phyloP scores from a whole-genome alignment of 2,113 vertebrate species.

The Corythoichthys haematopterus region DNA sequence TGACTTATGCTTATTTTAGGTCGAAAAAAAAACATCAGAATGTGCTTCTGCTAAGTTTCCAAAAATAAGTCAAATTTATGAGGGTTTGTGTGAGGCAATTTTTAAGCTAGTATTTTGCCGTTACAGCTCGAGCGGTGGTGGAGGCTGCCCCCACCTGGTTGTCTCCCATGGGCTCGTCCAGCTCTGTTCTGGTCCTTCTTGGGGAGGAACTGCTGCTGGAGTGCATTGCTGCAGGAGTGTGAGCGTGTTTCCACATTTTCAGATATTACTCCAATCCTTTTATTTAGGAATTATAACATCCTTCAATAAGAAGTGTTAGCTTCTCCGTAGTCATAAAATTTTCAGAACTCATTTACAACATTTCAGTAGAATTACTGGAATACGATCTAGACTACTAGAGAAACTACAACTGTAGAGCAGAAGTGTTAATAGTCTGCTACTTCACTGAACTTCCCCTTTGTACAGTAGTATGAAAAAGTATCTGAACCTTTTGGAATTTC shows the following conservation, averaged over 20 bases:
- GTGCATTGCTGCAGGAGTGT: slow-evolving; percentile 94
- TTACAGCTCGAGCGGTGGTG: slow-evolving; percentile 81
- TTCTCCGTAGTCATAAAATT: not conserved
- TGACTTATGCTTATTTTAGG: not conserved
- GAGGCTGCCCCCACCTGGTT: slow-evolving; percentile 90
- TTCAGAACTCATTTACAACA: too few species aligned
- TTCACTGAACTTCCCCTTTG: not conserved
- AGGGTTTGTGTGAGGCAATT: not conserved
- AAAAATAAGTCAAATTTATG: not conserved
- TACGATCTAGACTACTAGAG: not conserved
- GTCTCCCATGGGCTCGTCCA: slow-evolving; percentile 81
- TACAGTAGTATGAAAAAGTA: not conserved
- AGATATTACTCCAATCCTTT: not conserved
- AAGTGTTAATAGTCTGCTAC: not conserved
- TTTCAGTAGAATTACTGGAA: not conserved
- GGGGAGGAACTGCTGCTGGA: slow-evolving; percentile 89
- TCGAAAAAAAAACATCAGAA: not conserved
- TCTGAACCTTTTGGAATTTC: too few species aligned
- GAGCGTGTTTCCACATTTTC: slow-evolving; percentile 54
- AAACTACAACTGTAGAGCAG: not conserved
- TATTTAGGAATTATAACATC: not conserved
- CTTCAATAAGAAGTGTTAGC: not conserved
- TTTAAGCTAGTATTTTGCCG: slow-evolving; percentile 24
- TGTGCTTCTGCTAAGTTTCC: not conserved
- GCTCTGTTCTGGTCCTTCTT: slow-evolving; percentile 82